phyloP scores from a whole-genome alignment of 2,888 invertebrate genomes.

The Notodonta ziczac region DNA sequence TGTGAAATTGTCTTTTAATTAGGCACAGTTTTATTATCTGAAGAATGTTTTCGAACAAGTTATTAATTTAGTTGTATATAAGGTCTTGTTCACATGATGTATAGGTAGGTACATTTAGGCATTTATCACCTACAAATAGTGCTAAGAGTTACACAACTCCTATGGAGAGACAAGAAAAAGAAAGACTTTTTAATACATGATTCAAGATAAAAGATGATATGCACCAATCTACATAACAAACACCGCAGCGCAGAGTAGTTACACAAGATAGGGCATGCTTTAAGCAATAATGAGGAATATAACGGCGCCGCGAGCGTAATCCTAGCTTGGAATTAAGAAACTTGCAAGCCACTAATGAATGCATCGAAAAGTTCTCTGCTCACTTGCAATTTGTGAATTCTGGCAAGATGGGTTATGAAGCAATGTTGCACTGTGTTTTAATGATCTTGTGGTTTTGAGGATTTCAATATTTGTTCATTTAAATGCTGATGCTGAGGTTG shows the following conservation, averaged over 20 bases:
- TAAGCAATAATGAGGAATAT: constrained; percentile 44
- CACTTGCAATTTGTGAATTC: constrained; percentile 65
- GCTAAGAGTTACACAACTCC: no score
- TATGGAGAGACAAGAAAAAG: no score
- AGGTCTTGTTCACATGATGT: no score
- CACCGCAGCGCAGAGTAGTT: constrained; percentile 28
- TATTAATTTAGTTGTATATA: no score
- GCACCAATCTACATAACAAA: constrained; percentile 32
- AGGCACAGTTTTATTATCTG: not conserved
- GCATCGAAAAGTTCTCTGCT: constrained; percentile 68
- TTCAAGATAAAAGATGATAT: constrained; percentile 1
- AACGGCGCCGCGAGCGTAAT: constrained; percentile 49
- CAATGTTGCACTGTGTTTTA: constrained; percentile 38
- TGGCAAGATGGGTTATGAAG: constrained; percentile 36
- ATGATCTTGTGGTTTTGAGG: constrained; percentile 30
- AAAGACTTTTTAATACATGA: no score
- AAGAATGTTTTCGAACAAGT: not conserved
- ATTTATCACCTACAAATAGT: no score
- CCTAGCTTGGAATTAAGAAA: constrained; percentile 64
- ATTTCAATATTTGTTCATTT: constrained; percentile 20
- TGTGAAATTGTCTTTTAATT: constrained; percentile 4
- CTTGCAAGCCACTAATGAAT: constrained; percentile 69
- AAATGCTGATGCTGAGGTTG: not conserved
- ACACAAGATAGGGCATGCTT: constrained; percentile 26
- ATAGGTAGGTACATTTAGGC: no score